Evolutionary conservation across 2,888 invertebrate genomes (phyloP).

Genomic region (Hoplodrina blanda): DNA sequence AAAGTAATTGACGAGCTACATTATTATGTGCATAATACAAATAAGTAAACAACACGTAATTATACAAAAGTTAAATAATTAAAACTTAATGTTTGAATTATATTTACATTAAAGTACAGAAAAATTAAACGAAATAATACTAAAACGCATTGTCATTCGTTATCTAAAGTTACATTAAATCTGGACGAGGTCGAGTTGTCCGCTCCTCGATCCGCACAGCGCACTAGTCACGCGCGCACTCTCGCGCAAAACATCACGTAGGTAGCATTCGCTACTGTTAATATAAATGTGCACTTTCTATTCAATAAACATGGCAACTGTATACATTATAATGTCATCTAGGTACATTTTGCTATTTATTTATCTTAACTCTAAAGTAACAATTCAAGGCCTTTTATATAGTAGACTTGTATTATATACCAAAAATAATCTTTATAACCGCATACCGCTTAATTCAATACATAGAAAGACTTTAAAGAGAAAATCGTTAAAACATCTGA

Average conservation of each 20-base stretch:
- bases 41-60: slow-evolving; percentile 43
- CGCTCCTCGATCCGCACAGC: slow-evolving; percentile 66
- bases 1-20: slow-evolving; percentile 59
- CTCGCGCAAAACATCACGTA: slow-evolving; percentile 56
- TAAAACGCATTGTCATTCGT: slow-evolving; percentile 88
- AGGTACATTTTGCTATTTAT: slow-evolving; percentile 68
- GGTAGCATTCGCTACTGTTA: slow-evolving; percentile 38
- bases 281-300: slow-evolving; percentile 70
- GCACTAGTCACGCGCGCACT: slow-evolving; percentile 70
- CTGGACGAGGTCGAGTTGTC: slow-evolving; percentile 85
- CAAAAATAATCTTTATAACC: slow-evolving; percentile 49
- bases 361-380: slow-evolving; percentile 72
- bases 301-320: slow-evolving; percentile 83
- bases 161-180: slow-evolving; percentile 69
- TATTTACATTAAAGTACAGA: slow-evolving; percentile 67
- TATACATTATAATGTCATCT: slow-evolving; percentile 68
- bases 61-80: slow-evolving; percentile 53
- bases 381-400: slow-evolving; percentile 80
- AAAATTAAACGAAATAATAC: slow-evolving; percentile 84
- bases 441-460: slow-evolving; percentile 28
- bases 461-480: background rate
- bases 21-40: slow-evolving; percentile 54
- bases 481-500: background rate
- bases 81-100: slow-evolving; percentile 51
- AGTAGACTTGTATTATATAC: slow-evolving; percentile 69